Base-by-base conservation (phyloP, 2,888 invertebrate genomes). In the Matsumyia berberina region DNA sequence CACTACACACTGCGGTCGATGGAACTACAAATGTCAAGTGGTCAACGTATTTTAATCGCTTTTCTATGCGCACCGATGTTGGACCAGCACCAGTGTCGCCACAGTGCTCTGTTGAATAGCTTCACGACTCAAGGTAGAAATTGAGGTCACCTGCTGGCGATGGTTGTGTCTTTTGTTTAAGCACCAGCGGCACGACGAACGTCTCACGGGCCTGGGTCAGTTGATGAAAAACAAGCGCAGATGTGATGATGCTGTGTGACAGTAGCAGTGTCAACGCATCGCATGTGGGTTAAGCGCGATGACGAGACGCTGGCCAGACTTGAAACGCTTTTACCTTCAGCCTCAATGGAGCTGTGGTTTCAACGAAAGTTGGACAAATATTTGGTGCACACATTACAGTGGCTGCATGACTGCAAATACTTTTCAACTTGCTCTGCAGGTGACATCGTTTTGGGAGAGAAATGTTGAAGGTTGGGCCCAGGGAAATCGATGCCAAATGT, bases 11-110 rank as follows among this genome's bases (percentile, higher is more conserved):
- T 53, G 57, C 55, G 62, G 55, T 31, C 78, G 60, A 44, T 69
- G 62, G 51, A 58, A 57, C 70, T 42, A 15, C 51, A 37, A 67
- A 73, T 70, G 83, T 78, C 79, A 69, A 73, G 66, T 77, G 82
- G 77, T 82, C 80, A 49, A 62, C 62, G 73, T 73, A 42, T 69
- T 72, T 83, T 69, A 74, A 79, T 83, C 82, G 78, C 67, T 78
- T 83, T 78, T 83, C 66, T 17, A 70, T 51, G 72, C 64, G 64
- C 62, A n/a, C 33, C 15, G 29, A 29, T 8, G 66, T 33, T 15
- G 15, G 31, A 8, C 39, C 12, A 42, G 24, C 46, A 19, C 31
- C 44, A 35, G n/a, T 12, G 39, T 29, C 49, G 31, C 19, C 31
- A 24, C 24, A 15, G 17, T 60, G n/a, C 24, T 53, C 17, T 42